These are phyloP conservation scores for Orius insidiosus DNA, from an alignment of 1,140 invertebrate species.

Conservation along the genomic window DNA sequence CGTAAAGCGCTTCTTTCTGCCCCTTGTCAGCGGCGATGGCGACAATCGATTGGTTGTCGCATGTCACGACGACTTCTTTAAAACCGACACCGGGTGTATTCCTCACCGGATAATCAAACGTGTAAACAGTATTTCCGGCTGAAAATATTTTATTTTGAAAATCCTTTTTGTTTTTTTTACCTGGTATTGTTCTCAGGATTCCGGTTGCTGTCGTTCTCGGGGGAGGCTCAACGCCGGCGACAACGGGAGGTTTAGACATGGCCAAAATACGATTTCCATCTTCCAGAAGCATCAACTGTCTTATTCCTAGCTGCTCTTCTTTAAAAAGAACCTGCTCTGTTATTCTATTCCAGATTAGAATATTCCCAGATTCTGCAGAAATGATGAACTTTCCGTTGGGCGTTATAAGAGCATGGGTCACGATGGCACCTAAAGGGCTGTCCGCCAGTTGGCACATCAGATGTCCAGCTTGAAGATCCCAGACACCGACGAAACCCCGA, in stretches of 20 bases:
- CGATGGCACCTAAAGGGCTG: slow-evolving; percentile 82
- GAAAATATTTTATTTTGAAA: slow-evolving; percentile 1
- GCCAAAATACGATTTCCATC: slow-evolving; percentile 69
- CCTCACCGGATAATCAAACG: slow-evolving; percentile 58
- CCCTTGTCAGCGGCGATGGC: slow-evolving; percentile 62
- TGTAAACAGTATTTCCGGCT: slow-evolving; percentile 59
- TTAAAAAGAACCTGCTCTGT: slow-evolving; percentile 68
- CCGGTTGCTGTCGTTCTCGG: slow-evolving; percentile 43
- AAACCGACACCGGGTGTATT: slow-evolving; percentile 46
- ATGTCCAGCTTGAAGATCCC: slow-evolving; percentile 77
- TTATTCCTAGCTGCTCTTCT: slow-evolving; percentile 67
- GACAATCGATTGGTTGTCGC: slow-evolving; percentile 59
- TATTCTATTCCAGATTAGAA: slow-evolving; percentile 81
- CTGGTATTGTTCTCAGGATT: slow-evolving; percentile 48
- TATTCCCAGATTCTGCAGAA: slow-evolving; percentile 80
- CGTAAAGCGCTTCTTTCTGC: slow-evolving; percentile 62
- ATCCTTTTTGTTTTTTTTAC: slow-evolving; percentile 25
- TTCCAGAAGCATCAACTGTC: slow-evolving; percentile 69
- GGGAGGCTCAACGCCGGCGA: slow-evolving; percentile 30
- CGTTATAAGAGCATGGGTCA: slow-evolving; percentile 81
- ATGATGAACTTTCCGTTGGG: slow-evolving; percentile 66
- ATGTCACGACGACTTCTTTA: slow-evolving; percentile 56
- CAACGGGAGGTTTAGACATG: slow-evolving; percentile 46
- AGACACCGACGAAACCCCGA: slow-evolving; percentile 83
- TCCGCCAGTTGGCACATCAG: slow-evolving; percentile 74